Evolutionary conservation across 2,888 invertebrate genomes (phyloP), one percentile per base, ranked within the genome.

Genomic region (Epirrita christyi): DNA sequence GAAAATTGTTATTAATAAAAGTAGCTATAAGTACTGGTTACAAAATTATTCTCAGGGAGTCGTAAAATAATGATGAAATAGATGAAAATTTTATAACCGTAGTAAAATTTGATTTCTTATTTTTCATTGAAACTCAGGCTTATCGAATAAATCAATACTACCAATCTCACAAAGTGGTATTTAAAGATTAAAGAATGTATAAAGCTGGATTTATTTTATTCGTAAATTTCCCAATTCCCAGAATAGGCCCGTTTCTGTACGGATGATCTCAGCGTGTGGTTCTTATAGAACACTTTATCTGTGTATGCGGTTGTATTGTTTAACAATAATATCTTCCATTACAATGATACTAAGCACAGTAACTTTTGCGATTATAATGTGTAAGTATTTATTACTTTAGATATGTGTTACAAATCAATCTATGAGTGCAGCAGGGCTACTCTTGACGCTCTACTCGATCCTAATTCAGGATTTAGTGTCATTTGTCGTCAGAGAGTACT

Each of bases 201-300:
- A 56, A 54, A 63, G 50, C 57, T 47, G 54, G 40, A 38, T 61
- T 55, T 59, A 45, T 63, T 59, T 55, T 52, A 61, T 57, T 56
- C 49, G 61, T 42, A 46, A 63, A 42, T 29, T 62, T 59, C 47
- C 47, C 54, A 29, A 49, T 73, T 75, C 71, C 49, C 58, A 60
- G 73, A 74, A 76, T 70, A 66, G 58, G 67, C 43, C 62, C 45
- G 57, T 57, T 61, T 58, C 10, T 68, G 55, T 52, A 64, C 46
- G 51, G 71, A 75, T 80, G 80, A 79, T 74, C 72, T 80, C 79
- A 80, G 58, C 60, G 54, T 43, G 47, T 68, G 58, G 46, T 59
- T 72, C 67, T 41, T 37, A 41, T 15, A 53, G n/a, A 40, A 53
- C 46, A 36, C 14, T 38, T 6, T 6, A 0, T 14, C 11, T 6